Evolutionary conservation across 1,140 invertebrate species (phyloP), one percentile per base, ranked within the genome.

Genomic region (Protaetia brevitarsis): DNA sequence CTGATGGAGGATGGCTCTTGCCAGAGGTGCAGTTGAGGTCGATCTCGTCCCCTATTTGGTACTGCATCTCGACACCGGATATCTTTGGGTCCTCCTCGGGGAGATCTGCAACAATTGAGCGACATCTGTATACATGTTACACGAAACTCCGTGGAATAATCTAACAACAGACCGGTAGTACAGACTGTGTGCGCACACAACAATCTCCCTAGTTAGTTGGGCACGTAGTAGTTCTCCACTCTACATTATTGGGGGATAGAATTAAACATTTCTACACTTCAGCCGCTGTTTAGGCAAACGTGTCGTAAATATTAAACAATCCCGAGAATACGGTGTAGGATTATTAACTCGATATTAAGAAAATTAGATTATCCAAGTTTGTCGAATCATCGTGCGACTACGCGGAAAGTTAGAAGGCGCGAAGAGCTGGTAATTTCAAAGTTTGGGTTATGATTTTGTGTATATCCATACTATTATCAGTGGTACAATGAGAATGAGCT

Each of bases 1-100:
- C 81, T 7, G 91, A 89, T 26, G 88, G 85, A 21, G 91, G 91
- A 77, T 88, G 88, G 57, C 91, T 92, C 75, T 87, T 89, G 30
- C 87, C 88, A 21, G 91, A 93, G 16, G 90, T 93, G 77, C 92
- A 94, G 79, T 93, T 94, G 65, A 94, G 80, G 75, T 88, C 88
- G 68, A 94, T 84, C 64, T 87, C 86, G 75, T 94, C 91, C 28
- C 91, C 92, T 72, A 87, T 87, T 78, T 90, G 86, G 76, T 92
- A 89, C 77, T 91, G 86, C 76, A 87, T 83, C 74, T 90, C 86
- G 69, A 90, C 88, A 2, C 91, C 91, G 26, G 85, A 88, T 79
- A 94, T 94, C 74, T 84, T 84, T 2, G 92, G 92, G 16, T 87
- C 89, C 71, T 90, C 88, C 67, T 86, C 83, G 2, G 91, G 89